phyloP scores from a whole-genome alignment of 35 echinoderm and acorn worm species.

The Apostichopus parvimensis region DNA sequence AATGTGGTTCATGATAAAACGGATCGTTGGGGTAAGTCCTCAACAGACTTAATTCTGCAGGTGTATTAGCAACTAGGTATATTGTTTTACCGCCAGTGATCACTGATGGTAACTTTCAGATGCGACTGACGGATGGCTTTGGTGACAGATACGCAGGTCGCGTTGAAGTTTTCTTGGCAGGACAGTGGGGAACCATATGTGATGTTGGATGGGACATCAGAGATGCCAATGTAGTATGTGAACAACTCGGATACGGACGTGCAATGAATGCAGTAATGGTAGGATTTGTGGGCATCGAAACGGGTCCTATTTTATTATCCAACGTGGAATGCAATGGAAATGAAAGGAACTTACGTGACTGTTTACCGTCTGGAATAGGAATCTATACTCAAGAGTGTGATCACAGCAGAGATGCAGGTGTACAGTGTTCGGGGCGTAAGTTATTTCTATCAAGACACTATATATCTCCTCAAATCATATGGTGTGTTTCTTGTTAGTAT shows the following conservation, averaged over 20 bases:
- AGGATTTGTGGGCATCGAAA: not conserved
- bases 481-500: no score
- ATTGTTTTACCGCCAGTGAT: not conserved
- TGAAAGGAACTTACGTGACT: not conserved
- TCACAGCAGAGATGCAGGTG: not conserved
- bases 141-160: not conserved
- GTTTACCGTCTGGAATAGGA: not conserved
- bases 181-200: constrained; percentile 54
- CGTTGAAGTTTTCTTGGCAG: not conserved
- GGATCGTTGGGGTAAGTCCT: no score
- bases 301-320: not conserved
- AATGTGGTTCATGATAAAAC: no score
- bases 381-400: not conserved
- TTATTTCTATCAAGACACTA: not conserved
- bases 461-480: no score
- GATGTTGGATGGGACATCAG: constrained; percentile 13
- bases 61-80: no score
- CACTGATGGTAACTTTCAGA: not conserved
- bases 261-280: not conserved
- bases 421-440: not conserved
- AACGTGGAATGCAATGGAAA: not conserved
- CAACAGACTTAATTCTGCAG: no score
- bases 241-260: constrained; percentile 54
- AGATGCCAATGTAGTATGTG: constrained; percentile 47
- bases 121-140: constrained; percentile 4